Evolutionary conservation across 2,888 invertebrate species (phyloP).

Genomic region (Polydrusus cervinus): DNA sequence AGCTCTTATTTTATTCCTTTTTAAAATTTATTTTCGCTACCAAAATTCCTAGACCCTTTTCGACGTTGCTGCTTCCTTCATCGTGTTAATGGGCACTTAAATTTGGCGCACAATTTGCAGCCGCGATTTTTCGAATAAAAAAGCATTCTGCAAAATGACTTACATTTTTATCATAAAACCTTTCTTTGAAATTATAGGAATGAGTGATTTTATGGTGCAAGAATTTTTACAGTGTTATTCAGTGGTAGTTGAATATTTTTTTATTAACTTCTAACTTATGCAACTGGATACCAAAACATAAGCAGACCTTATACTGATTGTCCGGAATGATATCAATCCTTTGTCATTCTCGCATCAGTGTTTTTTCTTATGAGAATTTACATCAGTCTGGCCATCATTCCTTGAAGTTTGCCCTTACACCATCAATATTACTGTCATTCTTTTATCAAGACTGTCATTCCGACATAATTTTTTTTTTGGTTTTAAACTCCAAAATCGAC

Average conservation of each 20-base stretch:
- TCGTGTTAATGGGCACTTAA: slow-evolving; percentile 11
- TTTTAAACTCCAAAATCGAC: too few species aligned
- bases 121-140: slow-evolving; percentile 7
- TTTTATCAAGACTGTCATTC: too few species aligned
- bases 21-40: not conserved
- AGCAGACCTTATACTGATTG: too few species aligned
- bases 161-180: not conserved
- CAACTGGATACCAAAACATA: too few species aligned
- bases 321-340: too few species aligned
- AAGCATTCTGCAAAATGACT: not conserved
- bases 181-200: not conserved
- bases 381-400: too few species aligned
- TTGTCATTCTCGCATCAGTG: too few species aligned
- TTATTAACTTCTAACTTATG: not conserved
- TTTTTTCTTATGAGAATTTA: too few species aligned
- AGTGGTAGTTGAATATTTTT: not conserved
- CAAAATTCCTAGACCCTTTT: slow-evolving; percentile 9
- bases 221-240: not conserved
- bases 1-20: not conserved
- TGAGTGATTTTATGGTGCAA: not conserved
- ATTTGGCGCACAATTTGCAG: slow-evolving; percentile 8
- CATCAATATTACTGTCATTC: too few species aligned
- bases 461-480: too few species aligned
- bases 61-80: not conserved
- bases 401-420: too few species aligned